Conservation (phyloP, 2,113 vertebrate species). For the Symphodus melops region DNA sequence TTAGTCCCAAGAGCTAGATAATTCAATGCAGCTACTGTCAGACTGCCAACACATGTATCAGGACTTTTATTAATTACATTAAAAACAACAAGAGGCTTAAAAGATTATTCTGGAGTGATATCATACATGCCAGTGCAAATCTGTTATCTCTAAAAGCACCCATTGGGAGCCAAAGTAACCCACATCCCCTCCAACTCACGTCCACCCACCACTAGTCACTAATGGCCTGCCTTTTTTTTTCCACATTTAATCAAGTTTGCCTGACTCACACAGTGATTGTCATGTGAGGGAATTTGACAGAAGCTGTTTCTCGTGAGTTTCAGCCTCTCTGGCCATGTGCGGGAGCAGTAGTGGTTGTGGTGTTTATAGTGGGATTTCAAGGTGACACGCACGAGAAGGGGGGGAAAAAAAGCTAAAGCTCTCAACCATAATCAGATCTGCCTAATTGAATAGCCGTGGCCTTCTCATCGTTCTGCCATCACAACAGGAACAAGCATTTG, state of each 20-base stretch:
- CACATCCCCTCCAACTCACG: neutral
- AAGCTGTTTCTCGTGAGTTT: slow-evolving; percentile 10
- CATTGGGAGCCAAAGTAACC: slow-evolving; percentile 47
- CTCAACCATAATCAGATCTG: slow-evolving; percentile 35
- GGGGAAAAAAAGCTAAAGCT: slow-evolving; percentile 22
- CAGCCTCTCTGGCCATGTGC: slow-evolving; percentile 15
- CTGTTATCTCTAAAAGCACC: slow-evolving; percentile 64
- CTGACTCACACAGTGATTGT: slow-evolving; percentile 46
- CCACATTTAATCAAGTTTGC: slow-evolving; percentile 59
- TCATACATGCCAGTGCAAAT: slow-evolving; percentile 63
- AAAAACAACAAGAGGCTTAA: slow-evolving; percentile 81
- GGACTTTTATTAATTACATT: slow-evolving; percentile 79
- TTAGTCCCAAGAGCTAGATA: slow-evolving; percentile 23
- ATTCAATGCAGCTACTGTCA: slow-evolving; percentile 28
- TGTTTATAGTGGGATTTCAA: slow-evolving; percentile 29
- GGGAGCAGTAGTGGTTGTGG: neutral
- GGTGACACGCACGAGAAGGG: slow-evolving; percentile 36
- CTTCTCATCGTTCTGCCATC: slow-evolving; percentile 48
- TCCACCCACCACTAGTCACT: slow-evolving; percentile 8
- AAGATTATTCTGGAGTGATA: slow-evolving; percentile 77
- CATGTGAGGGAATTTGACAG: slow-evolving; percentile 41
- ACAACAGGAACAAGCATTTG: slow-evolving; percentile 24
- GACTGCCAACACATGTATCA: slow-evolving; percentile 30
- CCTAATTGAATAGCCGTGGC: slow-evolving; percentile 48
- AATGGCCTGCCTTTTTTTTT: slow-evolving; percentile 50